A percentile compares a stretch with the other conserved stretches of the same genome.
Conservation (phyloP, 2,113 vertebrate genomes). For the Phoxinus phoxinus region DNA sequence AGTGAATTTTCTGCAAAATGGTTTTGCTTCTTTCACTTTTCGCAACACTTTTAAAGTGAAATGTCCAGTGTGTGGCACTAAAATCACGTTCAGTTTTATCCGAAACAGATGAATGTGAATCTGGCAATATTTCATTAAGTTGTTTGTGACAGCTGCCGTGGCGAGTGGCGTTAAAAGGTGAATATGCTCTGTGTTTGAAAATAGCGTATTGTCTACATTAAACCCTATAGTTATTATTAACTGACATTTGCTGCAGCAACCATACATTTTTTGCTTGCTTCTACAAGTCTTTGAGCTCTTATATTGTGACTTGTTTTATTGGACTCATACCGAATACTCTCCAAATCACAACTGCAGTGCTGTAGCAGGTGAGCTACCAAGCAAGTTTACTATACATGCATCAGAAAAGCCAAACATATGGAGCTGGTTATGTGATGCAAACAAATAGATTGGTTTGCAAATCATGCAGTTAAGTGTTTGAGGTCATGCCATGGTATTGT, state of each 20-base stretch:
- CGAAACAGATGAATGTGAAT: neutral
- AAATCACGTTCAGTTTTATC: neutral
- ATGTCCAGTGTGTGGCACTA: neutral
- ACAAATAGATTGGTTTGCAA: neutral
- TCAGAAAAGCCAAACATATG: neutral
- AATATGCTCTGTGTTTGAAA: neutral
- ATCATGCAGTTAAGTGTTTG: neutral
- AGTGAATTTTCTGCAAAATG: neutral
- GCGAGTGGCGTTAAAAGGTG: neutral
- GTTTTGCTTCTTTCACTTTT: neutral
- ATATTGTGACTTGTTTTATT: neutral
- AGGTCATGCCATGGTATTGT: neutral
- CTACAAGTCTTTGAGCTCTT: neutral
- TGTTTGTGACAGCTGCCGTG: neutral
- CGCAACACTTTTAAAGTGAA: neutral
- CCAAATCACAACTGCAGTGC: neutral
- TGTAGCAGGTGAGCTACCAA: neutral
- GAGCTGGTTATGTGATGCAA: neutral
- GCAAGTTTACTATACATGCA: neutral
- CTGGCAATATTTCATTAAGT: neutral
- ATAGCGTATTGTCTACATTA: neutral
- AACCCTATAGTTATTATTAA: neutral
- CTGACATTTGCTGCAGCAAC: neutral
- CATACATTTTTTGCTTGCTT: neutral
- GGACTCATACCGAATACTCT: neutral